Percentiles rank a stretch among this genome's conserved stretches.
phyloP scores from a whole-genome alignment of 2,888 invertebrate genomes.

The Imbricaverruca yamaguchii region DNA sequence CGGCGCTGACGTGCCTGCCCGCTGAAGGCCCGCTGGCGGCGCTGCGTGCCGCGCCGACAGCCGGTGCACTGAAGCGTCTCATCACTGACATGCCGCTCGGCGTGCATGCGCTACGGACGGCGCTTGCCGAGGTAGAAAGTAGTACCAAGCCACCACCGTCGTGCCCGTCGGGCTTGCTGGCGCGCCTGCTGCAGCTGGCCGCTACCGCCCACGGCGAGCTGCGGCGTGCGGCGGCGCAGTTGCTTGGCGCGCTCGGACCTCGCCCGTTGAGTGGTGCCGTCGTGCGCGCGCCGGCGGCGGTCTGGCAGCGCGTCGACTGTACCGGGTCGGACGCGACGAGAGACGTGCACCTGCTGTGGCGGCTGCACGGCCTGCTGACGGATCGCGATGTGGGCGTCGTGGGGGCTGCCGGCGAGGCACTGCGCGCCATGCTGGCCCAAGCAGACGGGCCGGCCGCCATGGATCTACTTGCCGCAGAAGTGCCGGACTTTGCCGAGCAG shows the following conservation, averaged over 20 bases:
- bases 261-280: background rate
- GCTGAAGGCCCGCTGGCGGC: background rate
- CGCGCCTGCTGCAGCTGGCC: background rate
- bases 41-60: background rate
- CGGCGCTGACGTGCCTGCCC: background rate
- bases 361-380: background rate
- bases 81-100: background rate
- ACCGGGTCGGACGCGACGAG: background rate
- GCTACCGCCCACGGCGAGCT: background rate
- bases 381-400: background rate
- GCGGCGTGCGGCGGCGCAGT: background rate
- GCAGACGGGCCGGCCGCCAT: background rate
- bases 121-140: background rate
- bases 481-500: background rate
- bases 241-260: background rate
- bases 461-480: background rate
- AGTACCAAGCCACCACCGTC: background rate
- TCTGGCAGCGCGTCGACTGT: background rate
- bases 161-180: background rate
- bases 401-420: background rate
- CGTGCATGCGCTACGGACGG: background rate
- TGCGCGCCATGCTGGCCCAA: background rate
- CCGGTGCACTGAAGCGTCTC: background rate
- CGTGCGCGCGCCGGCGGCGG: background rate
- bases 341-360: background rate